phyloP scores from a whole-genome alignment of 2,888 invertebrate species.

The Ichneumon xanthorius region DNA sequence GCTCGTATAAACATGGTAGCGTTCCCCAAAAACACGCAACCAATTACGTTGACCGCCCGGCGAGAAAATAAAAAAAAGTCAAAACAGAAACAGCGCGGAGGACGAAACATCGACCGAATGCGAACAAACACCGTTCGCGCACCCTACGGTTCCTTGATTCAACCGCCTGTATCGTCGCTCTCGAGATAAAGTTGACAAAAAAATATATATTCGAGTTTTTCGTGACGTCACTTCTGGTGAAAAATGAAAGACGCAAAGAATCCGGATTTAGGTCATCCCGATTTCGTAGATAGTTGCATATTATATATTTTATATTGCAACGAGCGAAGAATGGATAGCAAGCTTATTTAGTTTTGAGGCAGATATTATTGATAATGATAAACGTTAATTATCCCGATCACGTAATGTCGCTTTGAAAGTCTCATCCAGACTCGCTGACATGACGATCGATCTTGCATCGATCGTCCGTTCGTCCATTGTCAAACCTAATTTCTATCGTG shows the following conservation, averaged over 20 bases:
- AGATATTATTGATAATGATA: too few species aligned
- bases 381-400: too few species aligned
- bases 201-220: background rate
- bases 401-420: too few species aligned
- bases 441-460: too few species aligned
- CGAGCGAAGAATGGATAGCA: too few species aligned
- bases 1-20: constrained; percentile 78
- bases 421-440: too few species aligned
- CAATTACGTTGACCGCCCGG: constrained; percentile 77
- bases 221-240: background rate
- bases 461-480: too few species aligned
- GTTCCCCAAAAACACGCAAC: constrained; percentile 79
- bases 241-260: background rate
- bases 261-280: too few species aligned
- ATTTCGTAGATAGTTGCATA: background rate
- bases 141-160: background rate
- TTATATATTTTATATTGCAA: too few species aligned
- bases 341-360: too few species aligned
- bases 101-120: background rate
- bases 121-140: background rate
- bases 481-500: too few species aligned
- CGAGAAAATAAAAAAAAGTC: constrained; percentile 23
- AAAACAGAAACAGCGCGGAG: background rate
- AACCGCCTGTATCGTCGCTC: background rate
- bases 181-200: background rate